Evolutionary conservation across 35 echinoderm and acorn worm species (phyloP).

Genomic region (Apostichopus japonicus): DNA sequence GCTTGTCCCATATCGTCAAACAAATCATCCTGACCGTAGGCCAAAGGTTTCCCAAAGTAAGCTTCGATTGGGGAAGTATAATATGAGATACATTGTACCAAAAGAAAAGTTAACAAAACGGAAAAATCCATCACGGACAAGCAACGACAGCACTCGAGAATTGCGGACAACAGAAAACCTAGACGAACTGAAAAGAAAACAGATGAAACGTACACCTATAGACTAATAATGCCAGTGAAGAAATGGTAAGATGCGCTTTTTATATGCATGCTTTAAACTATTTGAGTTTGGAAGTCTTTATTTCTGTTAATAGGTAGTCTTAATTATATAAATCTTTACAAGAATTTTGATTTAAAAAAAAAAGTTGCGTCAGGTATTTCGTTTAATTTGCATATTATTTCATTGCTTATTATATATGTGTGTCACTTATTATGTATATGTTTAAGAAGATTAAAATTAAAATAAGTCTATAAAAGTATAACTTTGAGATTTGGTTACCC

Average conservation of each 20-base stretch:
- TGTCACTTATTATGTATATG: no score
- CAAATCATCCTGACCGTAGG: constrained; percentile 49
- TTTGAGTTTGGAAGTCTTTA: neutral
- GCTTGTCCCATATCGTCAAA: constrained; percentile 74
- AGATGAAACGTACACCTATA: neutral
- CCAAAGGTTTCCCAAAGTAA: constrained; percentile 46
- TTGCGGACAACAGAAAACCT: neutral
- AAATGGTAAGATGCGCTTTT: neutral
- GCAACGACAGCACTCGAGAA: neutral
- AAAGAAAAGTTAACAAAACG: neutral
- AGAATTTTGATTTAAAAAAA: no score
- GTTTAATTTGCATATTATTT: no score
- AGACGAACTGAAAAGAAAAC: neutral
- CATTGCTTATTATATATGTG: no score
- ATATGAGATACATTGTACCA: neutral
- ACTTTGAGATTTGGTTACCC: no score
- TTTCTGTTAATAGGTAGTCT: neutral
- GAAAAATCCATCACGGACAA: neutral
- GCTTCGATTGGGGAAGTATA: neutral
- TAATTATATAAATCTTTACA: no score
- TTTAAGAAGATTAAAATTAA: no score
- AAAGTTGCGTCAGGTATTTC: no score
- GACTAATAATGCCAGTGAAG: neutral
- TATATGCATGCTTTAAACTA: neutral
- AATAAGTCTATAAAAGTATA: no score